Evolutionary conservation across 2,113 vertebrate genomes (phyloP), one percentile per base, ranked within the genome.

Genomic region (Hepsetus odoe): DNA sequence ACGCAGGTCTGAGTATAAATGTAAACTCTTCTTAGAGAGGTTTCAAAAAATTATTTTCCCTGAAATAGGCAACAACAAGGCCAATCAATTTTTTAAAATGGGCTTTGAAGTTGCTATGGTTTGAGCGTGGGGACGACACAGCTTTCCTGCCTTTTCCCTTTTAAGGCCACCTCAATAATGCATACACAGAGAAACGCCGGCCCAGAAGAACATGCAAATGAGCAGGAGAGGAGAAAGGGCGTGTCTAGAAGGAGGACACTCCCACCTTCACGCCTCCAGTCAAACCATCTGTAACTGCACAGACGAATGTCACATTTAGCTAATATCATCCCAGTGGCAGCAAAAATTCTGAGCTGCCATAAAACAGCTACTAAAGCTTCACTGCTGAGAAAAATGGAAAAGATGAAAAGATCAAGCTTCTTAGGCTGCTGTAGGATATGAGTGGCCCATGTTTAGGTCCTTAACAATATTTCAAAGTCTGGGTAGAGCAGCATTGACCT

Each of bases 41-140:
- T 10, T 66, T 58, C 74, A 70, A 75, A 75, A 81, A 79, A 77
- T 65, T 66, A 72, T 64, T 24, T 69, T 40, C 74, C 56, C 81
- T 67, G 77, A 77, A 65, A 85, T 32, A 85, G 74, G 76, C 80
- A 81, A 82, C 75, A 81, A 35, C 56, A 74, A 74, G 81, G 67
- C 79, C 85, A 81, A 90, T 89, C 79, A 73, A 87, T 88, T 80
- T 89, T 90, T 90, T 83, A 88, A 55, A 14, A 82, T 14, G 66
- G 28, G 67, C 82, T 90, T 89, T 90, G 84, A 89, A 88, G 87
- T 83, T 53, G 46, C 30, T 74, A 78, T 77, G 64, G 74, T 69
- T 81, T 10, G 30, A 76, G 74, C 86, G 79, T 49, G 64, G 71
- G 32, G 61, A 73, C 62, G 80, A 83, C 81, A 81, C 76, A 64